Conservation (phyloP, 30 jellyfish, hydroid and myxozoan genomes). For the Aurelia sp. region DNA sequence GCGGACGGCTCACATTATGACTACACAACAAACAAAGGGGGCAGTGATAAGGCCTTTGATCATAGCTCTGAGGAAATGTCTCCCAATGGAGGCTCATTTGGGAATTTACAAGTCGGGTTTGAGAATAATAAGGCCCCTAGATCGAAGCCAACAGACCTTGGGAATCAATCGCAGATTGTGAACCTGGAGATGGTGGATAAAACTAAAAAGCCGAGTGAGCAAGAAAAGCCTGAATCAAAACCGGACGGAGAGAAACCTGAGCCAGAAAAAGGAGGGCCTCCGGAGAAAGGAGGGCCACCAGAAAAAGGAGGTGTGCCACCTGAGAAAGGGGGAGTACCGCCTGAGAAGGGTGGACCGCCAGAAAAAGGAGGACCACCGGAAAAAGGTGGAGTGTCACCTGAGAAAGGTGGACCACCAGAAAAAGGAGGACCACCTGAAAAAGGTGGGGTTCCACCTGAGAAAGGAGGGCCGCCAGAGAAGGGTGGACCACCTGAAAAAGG, state of each 20-base stretch:
- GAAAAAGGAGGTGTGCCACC: conserved; percentile 26
- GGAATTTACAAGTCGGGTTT: not conserved
- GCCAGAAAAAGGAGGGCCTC: conserved; percentile 24
- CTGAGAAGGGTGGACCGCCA: not conserved
- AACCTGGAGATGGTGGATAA: conserved; percentile 61
- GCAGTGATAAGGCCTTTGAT: not conserved
- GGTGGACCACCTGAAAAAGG: conserved; percentile 20
- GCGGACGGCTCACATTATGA: conserved; percentile 22
- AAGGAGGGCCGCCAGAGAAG: conserved; percentile 8
- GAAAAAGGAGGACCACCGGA: conserved; percentile 4
- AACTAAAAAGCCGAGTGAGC: conserved; percentile 10
- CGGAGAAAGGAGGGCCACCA: conserved; percentile 46
- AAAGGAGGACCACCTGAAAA: conserved; percentile 6
- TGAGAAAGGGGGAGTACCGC: not conserved
- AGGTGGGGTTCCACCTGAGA: conserved; percentile 5
- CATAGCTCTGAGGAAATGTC: conserved; percentile 29
- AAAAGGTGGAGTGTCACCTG: not conserved
- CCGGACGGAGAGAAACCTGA: conserved; percentile 18
- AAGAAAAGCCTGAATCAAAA: conserved; percentile 2
- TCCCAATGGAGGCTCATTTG: conserved; percentile 38
- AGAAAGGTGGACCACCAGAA: conserved; percentile 15
- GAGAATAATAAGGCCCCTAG: conserved; percentile 17
- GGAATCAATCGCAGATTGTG: conserved; percentile 17
- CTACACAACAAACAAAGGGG: conserved; percentile 10
- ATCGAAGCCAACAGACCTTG: conserved; percentile 6